Evolutionary conservation across 2,113 vertebrate genomes (phyloP).

Genomic region (Gadus chalcogrammus): DNA sequence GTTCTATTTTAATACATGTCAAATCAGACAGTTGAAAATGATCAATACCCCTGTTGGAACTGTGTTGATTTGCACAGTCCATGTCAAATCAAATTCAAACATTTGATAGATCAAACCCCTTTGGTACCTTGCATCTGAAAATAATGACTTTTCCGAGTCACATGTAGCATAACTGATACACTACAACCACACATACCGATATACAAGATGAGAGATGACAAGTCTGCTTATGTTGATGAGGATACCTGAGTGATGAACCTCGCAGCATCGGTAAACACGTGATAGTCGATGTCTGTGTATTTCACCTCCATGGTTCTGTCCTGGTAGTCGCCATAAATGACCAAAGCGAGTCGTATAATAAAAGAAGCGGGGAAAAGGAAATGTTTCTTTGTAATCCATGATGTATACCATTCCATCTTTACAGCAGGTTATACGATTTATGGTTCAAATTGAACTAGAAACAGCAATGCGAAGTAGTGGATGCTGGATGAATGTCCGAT

Average conservation of each 20-base stretch:
- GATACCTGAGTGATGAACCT: conserved; percentile 76
- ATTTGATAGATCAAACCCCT: background rate
- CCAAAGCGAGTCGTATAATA: conserved; percentile 70
- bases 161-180: too few species aligned
- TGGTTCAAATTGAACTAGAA: too few species aligned
- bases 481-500: too few species aligned
- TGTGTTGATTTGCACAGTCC: too few species aligned
- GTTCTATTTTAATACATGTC: too few species aligned
- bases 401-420: conserved; percentile 41
- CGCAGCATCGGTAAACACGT: conserved; percentile 90
- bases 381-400: conserved; percentile 33
- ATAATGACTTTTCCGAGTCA: too few species aligned
- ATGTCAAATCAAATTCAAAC: background rate
- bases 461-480: too few species aligned
- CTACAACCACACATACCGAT: too few species aligned
- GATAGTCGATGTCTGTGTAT: conserved; percentile 92
- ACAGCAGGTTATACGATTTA: background rate
- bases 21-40: too few species aligned
- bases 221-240: background rate
- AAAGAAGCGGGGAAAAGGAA: conserved; percentile 67
- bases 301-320: conserved; percentile 81
- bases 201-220: background rate
- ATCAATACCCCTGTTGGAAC: too few species aligned
- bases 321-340: conserved; percentile 81
- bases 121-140: too few species aligned